phyloP scores from a whole-genome alignment of 2,797 vertebrate genomes.

The Fistularia commersonii region DNA sequence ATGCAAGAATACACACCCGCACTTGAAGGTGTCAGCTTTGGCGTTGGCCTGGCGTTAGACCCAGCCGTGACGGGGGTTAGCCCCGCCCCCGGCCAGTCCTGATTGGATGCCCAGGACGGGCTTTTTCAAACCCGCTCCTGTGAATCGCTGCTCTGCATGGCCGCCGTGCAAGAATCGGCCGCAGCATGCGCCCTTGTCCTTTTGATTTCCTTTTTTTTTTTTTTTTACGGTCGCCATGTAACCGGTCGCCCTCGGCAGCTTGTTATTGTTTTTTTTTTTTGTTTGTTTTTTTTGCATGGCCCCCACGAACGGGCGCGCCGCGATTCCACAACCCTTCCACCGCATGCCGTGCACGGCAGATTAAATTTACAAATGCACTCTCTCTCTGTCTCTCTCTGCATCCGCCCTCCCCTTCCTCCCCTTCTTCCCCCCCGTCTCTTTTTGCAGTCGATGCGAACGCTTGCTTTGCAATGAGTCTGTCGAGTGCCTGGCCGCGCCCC shows the following conservation, averaged over 20 bases:
- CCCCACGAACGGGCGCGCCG: conserved; percentile 34
- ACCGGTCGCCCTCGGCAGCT: too few relatives aligned
- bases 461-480: conserved; percentile 95
- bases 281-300: conserved; percentile 72
- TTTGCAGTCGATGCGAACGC: conserved; percentile 98
- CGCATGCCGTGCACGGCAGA: conserved; percentile 75
- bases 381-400: conserved; percentile 52
- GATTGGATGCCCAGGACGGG: too few relatives aligned
- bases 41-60: too few relatives aligned
- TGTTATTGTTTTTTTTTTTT: too few relatives aligned
- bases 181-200: conserved; percentile 54
- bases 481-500: conserved; percentile 91
- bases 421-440: conserved; percentile 36
- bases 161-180: conserved; percentile 31
- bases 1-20: conserved; percentile 1
- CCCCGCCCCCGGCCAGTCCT: too few relatives aligned
- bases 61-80: too few relatives aligned
- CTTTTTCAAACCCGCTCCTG: conserved; percentile 1
- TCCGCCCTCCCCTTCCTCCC: conserved; percentile 3
- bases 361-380: conserved; percentile 54
- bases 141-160: conserved; percentile 52
- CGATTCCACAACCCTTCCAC: conserved; percentile 40
- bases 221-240: too few relatives aligned
- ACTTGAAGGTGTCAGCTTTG: too few relatives aligned
- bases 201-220: conserved; percentile 31